Conservation (phyloP, 1,140 invertebrate genomes). For the Scaptomyza montana region DNA sequence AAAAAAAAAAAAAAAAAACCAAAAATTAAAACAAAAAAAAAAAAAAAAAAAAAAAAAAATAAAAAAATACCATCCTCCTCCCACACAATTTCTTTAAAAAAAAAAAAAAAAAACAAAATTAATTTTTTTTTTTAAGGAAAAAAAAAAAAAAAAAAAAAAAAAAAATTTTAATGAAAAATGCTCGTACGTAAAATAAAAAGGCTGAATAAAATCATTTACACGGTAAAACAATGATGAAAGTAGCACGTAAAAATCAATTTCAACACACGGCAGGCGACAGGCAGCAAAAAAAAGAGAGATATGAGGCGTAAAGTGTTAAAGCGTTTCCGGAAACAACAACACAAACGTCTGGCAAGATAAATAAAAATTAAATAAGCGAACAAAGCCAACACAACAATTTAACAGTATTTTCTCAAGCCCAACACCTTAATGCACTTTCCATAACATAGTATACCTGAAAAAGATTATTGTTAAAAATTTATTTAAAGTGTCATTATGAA, state of each 20-base stretch:
- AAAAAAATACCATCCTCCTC: too few relatives aligned
- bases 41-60: too few relatives aligned
- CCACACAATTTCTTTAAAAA: too few relatives aligned
- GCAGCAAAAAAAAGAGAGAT: neutral
- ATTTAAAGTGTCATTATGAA: too few relatives aligned
- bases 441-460: too few relatives aligned
- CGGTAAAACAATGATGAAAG: conserved; percentile 6
- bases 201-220: conserved; percentile 32
- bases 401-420: neutral
- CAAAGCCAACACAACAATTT: neutral
- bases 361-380: conserved; percentile 55
- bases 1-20: too few relatives aligned
- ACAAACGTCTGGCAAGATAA: conserved; percentile 30
- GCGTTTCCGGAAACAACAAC: neutral
- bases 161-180: conserved; percentile 1
- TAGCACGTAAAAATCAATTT: conserved; percentile 48
- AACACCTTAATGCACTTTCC: neutral
- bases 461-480: too few relatives aligned
- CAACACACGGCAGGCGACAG: neutral
- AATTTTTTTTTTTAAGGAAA: too few relatives aligned
- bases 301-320: neutral
- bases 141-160: too few relatives aligned
- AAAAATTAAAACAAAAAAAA: too few relatives aligned
- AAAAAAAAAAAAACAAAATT: too few relatives aligned
- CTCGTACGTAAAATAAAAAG: neutral